These are phyloP conservation scores for Drosophila equinoxialis DNA, from an alignment of 1,140 invertebrate genomes.

Conservation along the genomic window DNA sequence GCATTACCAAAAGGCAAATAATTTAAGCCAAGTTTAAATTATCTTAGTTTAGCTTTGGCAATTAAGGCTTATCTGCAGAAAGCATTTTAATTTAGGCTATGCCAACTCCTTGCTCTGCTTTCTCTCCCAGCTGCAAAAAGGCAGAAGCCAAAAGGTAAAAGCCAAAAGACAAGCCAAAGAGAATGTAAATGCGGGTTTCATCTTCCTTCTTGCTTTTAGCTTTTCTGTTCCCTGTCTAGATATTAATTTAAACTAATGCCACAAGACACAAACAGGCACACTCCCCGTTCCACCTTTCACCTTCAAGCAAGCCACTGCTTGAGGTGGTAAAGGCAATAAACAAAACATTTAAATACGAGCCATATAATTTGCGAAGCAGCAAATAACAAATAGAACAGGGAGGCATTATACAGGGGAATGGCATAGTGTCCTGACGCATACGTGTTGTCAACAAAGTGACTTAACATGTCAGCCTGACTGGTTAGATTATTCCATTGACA, in stretches of 20 bases:
- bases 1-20: not conserved
- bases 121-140: slow-evolving; percentile 17
- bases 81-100: slow-evolving; percentile 50
- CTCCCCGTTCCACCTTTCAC: slow-evolving; percentile 11
- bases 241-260: slow-evolving; percentile 74
- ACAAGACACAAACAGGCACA: slow-evolving; percentile 38
- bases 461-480: slow-evolving; percentile 68
- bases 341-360: slow-evolving; percentile 57
- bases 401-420: not conserved
- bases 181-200: slow-evolving; percentile 34
- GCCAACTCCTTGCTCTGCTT: not conserved
- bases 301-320: not conserved
- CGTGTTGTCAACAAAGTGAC: slow-evolving; percentile 60
- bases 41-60: slow-evolving; percentile 37
- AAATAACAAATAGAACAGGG: slow-evolving; percentile 13
- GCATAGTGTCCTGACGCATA: slow-evolving; percentile 15
- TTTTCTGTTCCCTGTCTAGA: slow-evolving; percentile 35
- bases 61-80: slow-evolving; percentile 56
- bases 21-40: slow-evolving; percentile 24
- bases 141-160: slow-evolving; percentile 21
- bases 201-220: not conserved
- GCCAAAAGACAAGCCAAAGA: slow-evolving; percentile 19
- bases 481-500: slow-evolving; percentile 71
- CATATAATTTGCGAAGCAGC: slow-evolving; percentile 56
- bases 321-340: slow-evolving; percentile 31